Evolutionary conservation across 2,888 invertebrate genomes (phyloP).

Genomic region (Bembecia ichneumoniformis): DNA sequence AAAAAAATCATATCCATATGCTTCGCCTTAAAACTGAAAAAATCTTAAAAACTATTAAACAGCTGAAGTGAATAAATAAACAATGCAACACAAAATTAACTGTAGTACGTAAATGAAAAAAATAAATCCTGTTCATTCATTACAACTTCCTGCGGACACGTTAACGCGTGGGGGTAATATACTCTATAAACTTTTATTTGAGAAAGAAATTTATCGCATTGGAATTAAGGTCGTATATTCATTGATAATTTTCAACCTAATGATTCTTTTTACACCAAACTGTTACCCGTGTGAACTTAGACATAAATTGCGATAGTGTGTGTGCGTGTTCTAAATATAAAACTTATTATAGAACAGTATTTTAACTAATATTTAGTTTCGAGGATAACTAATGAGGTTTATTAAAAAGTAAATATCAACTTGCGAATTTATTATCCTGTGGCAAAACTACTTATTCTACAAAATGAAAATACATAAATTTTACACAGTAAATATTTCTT

Average conservation of each 20-base stretch:
- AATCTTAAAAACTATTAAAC: too few species aligned
- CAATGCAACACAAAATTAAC: slow-evolving; percentile 30
- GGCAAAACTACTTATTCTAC: too few species aligned
- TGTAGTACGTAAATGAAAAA: slow-evolving; percentile 55
- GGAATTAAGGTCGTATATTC: neutral
- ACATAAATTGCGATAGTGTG: slow-evolving; percentile 7
- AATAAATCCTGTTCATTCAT: slow-evolving; percentile 38
- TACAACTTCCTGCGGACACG: slow-evolving; percentile 48
- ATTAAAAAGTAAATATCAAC: too few species aligned
- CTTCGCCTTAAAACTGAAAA: too few species aligned
- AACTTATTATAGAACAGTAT: slow-evolving; percentile 15
- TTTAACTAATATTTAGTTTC: too few species aligned
- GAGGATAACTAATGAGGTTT: too few species aligned
- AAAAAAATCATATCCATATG: too few species aligned
- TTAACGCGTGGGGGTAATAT: slow-evolving; percentile 27
- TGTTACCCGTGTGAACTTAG: slow-evolving; percentile 14
- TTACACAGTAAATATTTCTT: too few species aligned
- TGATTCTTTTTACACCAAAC: neutral
- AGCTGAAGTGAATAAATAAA: slow-evolving; percentile 30
- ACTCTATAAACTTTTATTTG: slow-evolving; percentile 12
- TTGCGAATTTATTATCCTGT: too few species aligned
- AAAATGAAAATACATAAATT: too few species aligned
- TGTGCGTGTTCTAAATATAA: slow-evolving; percentile 32
- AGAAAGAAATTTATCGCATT: neutral
- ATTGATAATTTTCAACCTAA: neutral